phyloP scores from a whole-genome alignment of 2,113 vertebrate genomes.

The Rana temporaria region DNA sequence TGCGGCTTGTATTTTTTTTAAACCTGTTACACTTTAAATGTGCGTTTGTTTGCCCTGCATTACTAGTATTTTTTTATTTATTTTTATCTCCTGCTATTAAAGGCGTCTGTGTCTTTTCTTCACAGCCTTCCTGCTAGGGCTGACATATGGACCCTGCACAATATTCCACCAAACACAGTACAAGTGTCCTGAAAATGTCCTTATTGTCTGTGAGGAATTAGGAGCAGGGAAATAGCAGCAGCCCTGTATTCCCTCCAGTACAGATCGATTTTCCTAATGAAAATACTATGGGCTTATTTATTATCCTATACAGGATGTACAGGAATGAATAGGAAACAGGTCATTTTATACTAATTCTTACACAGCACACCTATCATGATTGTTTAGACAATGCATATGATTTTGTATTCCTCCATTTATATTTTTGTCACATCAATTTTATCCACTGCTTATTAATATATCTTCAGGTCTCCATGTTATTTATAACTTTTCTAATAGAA shows the following conservation, averaged over 20 bases:
- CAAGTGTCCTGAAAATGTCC: constrained; percentile 6
- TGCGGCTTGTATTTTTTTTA: too few species aligned
- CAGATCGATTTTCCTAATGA: constrained; percentile 33
- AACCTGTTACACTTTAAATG: too few species aligned
- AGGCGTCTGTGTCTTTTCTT: background rate
- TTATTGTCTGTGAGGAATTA: constrained; percentile 4
- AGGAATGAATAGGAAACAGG: background rate
- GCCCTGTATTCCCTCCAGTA: background rate
- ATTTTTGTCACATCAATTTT: background rate
- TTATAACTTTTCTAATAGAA: too few species aligned
- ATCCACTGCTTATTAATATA: background rate
- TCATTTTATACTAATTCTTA: background rate
- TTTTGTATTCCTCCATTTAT: background rate
- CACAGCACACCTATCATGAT: background rate
- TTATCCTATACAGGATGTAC: constrained; percentile 12
- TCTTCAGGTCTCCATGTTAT: background rate
- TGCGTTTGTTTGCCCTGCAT: background rate
- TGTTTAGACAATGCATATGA: background rate
- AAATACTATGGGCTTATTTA: constrained; percentile 15
- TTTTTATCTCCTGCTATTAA: background rate
- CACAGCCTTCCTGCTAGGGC: background rate
- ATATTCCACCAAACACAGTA: background rate
- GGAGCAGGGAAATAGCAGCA: background rate
- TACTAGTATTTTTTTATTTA: background rate
- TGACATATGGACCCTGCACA: background rate